Evolutionary conservation across 2,888 invertebrate genomes (phyloP), one percentile per base, ranked within the genome.

Genomic region (Xanthorhoe designata): DNA sequence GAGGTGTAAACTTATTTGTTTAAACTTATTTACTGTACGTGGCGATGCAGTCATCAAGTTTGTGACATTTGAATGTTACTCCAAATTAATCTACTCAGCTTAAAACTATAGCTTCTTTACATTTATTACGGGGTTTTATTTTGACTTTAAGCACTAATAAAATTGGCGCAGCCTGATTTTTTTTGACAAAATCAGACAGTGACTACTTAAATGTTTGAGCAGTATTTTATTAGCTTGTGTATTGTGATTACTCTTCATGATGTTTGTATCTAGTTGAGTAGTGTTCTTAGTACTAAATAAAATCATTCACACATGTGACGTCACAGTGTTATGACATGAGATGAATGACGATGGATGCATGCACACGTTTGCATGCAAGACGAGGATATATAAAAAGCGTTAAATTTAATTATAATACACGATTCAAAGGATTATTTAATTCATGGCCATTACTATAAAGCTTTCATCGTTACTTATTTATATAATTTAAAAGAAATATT

Each of bases 271-370:
- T 70, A 73, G 59, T 64, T 70, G 62, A 68, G 70, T 69, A 71
- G 73, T 73, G 71, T 74, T 62, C 74, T 72, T 74, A 70, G 60
- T 67, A 55, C 72, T 70, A 72, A 49, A 52, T 58, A 60, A 49
- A 19, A 69, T 72, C 74, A 71, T 71, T 71, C 72, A 72, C 72
- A 71, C 72, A 68, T 68, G 70, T 74, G 71, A 72, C 69, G 71
- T 68, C 72, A 74, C 69, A 67, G 62, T 70, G 69, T 72, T 66
- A 72, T 71, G 72, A 55, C 61, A 71, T 72, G 74, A 72, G 57
- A 74, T 72, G 71, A 67, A 70, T 71, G 72, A 74, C 42, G 59
- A 71, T 73, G 73, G 65, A 32, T 51, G 52, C 64, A 70, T 70
- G 68, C 57, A 64, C 60, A 68, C 60, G 38, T 55, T 64, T 29